Conservation (phyloP, 2,888 invertebrate species). For the Plebejus anna region DNA sequence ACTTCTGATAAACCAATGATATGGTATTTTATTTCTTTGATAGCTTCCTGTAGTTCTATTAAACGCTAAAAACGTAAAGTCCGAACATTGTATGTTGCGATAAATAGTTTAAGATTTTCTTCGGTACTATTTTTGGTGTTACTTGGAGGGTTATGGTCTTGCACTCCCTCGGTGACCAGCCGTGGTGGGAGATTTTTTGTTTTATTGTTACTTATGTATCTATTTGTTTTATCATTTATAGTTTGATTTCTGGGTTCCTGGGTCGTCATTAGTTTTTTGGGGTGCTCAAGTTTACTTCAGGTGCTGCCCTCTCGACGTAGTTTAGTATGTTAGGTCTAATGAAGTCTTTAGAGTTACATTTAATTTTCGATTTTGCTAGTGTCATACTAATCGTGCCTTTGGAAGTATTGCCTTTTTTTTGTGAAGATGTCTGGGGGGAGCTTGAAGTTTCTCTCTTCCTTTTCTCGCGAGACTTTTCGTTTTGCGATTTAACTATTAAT, state of each 20-base stretch:
- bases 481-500: not conserved
- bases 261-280: no score
- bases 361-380: constrained; percentile 33
- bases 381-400: not conserved
- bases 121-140: not conserved
- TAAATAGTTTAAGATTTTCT: constrained; percentile 1
- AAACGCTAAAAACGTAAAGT: constrained; percentile 37
- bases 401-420: not conserved
- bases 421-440: not conserved
- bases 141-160: constrained; percentile 1
- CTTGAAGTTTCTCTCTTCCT: not conserved
- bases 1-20: constrained; percentile 34
- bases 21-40: constrained; percentile 33
- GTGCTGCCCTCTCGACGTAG: constrained; percentile 26
- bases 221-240: constrained; percentile 18
- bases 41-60: constrained; percentile 35
- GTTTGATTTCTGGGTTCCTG: constrained; percentile 33
- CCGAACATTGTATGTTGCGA: constrained; percentile 36
- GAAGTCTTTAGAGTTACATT: constrained; percentile 35
- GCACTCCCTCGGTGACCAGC: constrained; percentile 36
- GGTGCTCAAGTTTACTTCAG: no score
- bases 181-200: constrained; percentile 39
- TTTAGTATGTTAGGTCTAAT: constrained; percentile 38
- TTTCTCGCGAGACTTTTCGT: no score
- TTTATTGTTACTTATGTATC: not conserved